Evolutionary conservation across 2,797 vertebrate species (phyloP).

Genomic region (Strix occidentalis): DNA sequence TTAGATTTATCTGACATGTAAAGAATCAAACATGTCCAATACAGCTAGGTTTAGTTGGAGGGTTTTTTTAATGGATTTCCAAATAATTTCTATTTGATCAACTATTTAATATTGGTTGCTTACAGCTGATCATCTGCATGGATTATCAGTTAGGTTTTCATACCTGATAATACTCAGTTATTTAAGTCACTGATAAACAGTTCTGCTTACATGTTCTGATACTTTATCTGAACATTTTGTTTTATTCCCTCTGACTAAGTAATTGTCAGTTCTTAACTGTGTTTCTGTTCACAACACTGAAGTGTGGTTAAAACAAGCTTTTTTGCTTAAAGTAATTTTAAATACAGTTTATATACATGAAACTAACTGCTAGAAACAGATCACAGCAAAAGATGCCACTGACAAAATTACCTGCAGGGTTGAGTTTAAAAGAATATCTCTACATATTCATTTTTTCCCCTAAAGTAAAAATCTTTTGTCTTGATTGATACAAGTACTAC

Average conservation of each 20-base stretch:
- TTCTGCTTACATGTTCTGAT: background rate
- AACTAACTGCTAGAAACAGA: background rate
- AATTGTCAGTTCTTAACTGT: background rate
- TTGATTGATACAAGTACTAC: background rate
- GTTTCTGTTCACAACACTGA: background rate
- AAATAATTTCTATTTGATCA: background rate
- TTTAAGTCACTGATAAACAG: background rate
- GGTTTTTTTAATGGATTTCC: background rate
- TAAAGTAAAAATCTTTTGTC: background rate
- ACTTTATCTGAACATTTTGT: background rate
- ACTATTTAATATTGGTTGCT: background rate
- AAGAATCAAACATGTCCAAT: background rate
- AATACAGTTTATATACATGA: rapidly evolving
- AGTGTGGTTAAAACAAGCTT: background rate
- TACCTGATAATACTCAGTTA: background rate
- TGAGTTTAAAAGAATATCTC: background rate
- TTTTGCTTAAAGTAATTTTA: background rate
- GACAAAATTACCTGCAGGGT: background rate
- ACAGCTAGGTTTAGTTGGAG: background rate
- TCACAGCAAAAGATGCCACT: background rate
- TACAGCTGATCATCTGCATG: background rate
- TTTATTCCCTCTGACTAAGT: background rate
- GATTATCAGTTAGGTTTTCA: background rate
- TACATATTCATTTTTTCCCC: background rate
- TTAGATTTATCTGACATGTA: background rate